phyloP scores from a whole-genome alignment of 2,888 invertebrate genomes.

The Drosophila macrospina region DNA sequence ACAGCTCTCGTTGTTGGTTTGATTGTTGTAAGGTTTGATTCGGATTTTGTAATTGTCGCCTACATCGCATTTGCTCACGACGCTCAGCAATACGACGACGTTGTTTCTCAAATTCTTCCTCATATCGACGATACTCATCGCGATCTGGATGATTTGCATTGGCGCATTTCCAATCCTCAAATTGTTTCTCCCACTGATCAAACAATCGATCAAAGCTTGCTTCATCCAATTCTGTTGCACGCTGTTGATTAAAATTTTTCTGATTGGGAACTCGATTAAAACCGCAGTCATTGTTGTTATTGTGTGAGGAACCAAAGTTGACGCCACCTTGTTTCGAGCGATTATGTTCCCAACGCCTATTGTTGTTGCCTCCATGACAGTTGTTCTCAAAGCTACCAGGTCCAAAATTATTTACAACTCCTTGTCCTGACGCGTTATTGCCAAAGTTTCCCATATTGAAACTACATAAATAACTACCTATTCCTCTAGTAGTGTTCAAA shows the following conservation, averaged over 20 bases:
- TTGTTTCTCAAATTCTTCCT: conserved; percentile 95
- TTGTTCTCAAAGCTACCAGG: conserved; percentile 29
- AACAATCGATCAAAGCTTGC: conserved; percentile 95
- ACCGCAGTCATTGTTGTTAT: conserved; percentile 28
- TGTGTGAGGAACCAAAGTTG: conserved; percentile 26
- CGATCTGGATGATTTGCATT: conserved; percentile 97
- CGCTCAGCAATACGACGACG: conserved; percentile 91
- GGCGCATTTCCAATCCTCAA: conserved; percentile 95
- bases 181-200: conserved; percentile 95
- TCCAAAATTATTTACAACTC: conserved; percentile 22
- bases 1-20: background rate
- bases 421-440: conserved; percentile 21
- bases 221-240: conserved; percentile 89
- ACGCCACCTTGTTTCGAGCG: conserved; percentile 31
- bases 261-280: conserved; percentile 35
- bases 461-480: background rate
- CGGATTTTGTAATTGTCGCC: conserved; percentile 69
- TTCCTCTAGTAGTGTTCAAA: background rate
- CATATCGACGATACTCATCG: conserved; percentile 93
- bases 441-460: conserved; percentile 19
- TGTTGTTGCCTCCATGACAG: conserved; percentile 23
- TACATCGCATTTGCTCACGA: conserved; percentile 92
- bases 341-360: conserved; percentile 41
- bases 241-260: conserved; percentile 89
- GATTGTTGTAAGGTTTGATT: too few relatives aligned